Evolutionary conservation across 2,797 vertebrate species (phyloP).

Genomic region (Lacerta bilineata): DNA sequence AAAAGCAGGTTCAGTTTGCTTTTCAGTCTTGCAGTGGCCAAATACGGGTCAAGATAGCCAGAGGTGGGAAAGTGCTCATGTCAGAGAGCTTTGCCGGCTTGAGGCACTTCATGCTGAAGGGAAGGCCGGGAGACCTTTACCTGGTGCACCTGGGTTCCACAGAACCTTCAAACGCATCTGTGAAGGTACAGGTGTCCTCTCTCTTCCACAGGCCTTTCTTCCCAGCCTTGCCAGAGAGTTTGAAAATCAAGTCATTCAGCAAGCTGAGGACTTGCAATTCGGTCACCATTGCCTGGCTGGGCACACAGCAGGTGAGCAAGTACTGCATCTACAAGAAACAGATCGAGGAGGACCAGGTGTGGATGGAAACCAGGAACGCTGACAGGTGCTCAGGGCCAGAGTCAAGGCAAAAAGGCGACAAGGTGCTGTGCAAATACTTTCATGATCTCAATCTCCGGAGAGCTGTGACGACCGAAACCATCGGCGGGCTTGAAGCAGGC

Average conservation of each 20-base stretch:
- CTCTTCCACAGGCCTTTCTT: slow-evolving; percentile 86
- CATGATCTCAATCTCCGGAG: slow-evolving; percentile 86
- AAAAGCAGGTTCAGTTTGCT: slow-evolving; percentile 88
- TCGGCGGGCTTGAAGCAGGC: slow-evolving; percentile 85
- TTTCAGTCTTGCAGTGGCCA: slow-evolving; percentile 86
- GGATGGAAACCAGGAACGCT: slow-evolving; percentile 62
- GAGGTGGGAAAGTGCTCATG: slow-evolving; percentile 80
- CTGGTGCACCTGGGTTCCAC: slow-evolving; percentile 83
- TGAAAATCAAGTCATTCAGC: slow-evolving; percentile 93
- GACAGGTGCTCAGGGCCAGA: slow-evolving; percentile 88
- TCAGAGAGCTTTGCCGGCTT: slow-evolving; percentile 83
- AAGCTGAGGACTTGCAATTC: slow-evolving; percentile 89
- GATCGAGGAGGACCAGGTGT: slow-evolving; percentile 76
- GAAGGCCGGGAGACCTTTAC: slow-evolving; percentile 82
- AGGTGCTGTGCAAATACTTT: slow-evolving; percentile 93
- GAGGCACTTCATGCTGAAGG: slow-evolving; percentile 87
- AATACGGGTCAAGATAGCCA: slow-evolving; percentile 82
- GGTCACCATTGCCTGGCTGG: slow-evolving; percentile 92
- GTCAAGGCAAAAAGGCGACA: slow-evolving; percentile 85
- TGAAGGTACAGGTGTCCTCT: slow-evolving; percentile 88
- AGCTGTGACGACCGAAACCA: slow-evolving; percentile 90
- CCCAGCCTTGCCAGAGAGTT: slow-evolving; percentile 86
- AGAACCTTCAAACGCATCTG: slow-evolving; percentile 76
- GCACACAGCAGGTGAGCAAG: slow-evolving; percentile 89
- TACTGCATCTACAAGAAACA: slow-evolving; percentile 89